phyloP scores from a whole-genome alignment of 2,113 vertebrate genomes.

The Fulmarus glacialis region DNA sequence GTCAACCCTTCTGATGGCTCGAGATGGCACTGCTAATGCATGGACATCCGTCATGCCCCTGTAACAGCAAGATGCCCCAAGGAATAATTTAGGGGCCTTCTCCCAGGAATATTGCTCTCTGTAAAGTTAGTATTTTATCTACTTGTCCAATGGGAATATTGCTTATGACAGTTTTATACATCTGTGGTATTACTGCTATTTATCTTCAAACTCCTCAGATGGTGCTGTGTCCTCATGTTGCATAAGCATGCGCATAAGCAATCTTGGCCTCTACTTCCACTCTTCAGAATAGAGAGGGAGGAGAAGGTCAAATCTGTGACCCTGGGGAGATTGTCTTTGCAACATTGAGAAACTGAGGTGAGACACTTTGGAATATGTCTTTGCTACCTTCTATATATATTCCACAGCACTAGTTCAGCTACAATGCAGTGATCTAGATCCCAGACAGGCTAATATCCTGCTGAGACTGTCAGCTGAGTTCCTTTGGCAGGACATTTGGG shows the following conservation, averaged over 20 bases:
- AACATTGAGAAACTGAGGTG: not conserved
- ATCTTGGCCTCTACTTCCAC: not conserved
- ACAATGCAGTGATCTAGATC: not conserved
- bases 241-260: not conserved
- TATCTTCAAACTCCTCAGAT: conserved; percentile 44
- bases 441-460: not conserved
- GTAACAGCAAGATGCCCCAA: conserved; percentile 21
- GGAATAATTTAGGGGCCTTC: conserved; percentile 54
- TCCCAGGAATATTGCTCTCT: conserved; percentile 32
- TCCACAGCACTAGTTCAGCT: not conserved
- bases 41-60: conserved; percentile 36
- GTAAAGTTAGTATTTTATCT: conserved; percentile 60
- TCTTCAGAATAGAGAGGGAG: not conserved
- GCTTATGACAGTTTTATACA: conserved; percentile 65
- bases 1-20: conserved; percentile 16
- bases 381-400: not conserved
- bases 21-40: conserved; percentile 39
- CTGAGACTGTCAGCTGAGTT: not conserved
- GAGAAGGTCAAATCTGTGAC: not conserved
- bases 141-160: conserved; percentile 54
- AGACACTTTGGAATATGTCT: not conserved
- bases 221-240: not conserved
- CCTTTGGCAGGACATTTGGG: not conserved
- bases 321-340: not conserved
- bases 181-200: conserved; percentile 62